A percentile compares a stretch with the other conserved stretches of the same genome.
phyloP scores from a whole-genome alignment of 2,888 invertebrate genomes.

The Clepsis dumicolana region DNA sequence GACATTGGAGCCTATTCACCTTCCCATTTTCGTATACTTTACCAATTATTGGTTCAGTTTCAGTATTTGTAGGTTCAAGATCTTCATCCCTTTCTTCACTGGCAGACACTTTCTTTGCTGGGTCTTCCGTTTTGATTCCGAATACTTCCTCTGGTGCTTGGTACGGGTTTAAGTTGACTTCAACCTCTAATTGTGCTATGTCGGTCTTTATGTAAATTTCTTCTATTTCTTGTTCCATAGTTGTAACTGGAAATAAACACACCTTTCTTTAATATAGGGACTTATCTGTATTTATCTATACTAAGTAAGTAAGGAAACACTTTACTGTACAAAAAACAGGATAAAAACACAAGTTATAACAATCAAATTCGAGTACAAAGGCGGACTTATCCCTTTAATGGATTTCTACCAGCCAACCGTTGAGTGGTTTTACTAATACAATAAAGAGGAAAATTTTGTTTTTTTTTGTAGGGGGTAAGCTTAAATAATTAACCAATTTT shows the following conservation, averaged over 20 bases:
- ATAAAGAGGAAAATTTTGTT: too few relatives aligned
- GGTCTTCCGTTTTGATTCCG: neutral
- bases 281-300: too few relatives aligned
- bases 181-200: slow-evolving; percentile 24
- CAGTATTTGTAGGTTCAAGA: neutral
- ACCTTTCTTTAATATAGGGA: neutral
- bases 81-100: neutral
- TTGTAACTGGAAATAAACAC: slow-evolving; percentile 20
- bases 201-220: slow-evolving; percentile 31
- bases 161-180: slow-evolving; percentile 24
- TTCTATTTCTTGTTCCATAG: slow-evolving; percentile 30
- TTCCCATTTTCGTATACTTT: slow-evolving; percentile 57
- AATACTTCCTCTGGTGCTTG: slow-evolving; percentile 20
- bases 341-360: too few relatives aligned
- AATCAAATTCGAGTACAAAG: too few relatives aligned
- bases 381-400: too few relatives aligned
- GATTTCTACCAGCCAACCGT: too few relatives aligned
- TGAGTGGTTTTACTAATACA: too few relatives aligned
- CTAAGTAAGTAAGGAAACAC: too few relatives aligned
- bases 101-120: neutral
- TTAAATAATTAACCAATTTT: too few relatives aligned
- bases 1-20: slow-evolving; percentile 50
- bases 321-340: too few relatives aligned
- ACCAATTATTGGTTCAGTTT: slow-evolving; percentile 45
- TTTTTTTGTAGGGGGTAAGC: too few relatives aligned